Base-by-base conservation (phyloP, 2,888 invertebrate genomes). In the Nipponacmea schrenckii region DNA sequence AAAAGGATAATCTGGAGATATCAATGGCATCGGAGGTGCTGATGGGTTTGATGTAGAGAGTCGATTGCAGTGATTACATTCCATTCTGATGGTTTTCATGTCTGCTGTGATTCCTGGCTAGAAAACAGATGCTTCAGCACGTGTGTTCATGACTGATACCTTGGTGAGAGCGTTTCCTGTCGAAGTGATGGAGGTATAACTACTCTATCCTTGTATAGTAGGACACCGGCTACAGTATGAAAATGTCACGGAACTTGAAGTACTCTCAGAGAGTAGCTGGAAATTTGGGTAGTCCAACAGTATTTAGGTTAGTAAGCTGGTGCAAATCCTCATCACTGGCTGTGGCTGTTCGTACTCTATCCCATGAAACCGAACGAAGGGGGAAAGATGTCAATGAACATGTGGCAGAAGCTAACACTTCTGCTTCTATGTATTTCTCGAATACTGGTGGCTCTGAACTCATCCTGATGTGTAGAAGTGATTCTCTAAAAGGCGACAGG, bases 171-270 rank as follows among this genome's bases (percentile, higher is more conserved):
- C 0, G 79, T 66, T 17, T 74, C 69, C 1, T 62, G 10, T 15
- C 79, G 62, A 12, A 81, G 80, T 5, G 75, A 67, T 4, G 76
- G 76, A 1, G 80, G 82, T 2, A 81, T 77, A 5, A 82, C 74
- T 27, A 82, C 45, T 10, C 79, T 69, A 48, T 80, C 77, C 26
- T 77, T 79, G 71, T 77, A 77, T 10, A 77, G 62, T 14, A 77
- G 31, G 5, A 77, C 74, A 17, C 77, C 80, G 44, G 72, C 72
- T 50, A 67, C 27, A 17, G 64, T 64, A 45, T 64, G 27, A 3
- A 76, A 56, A 62, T 70, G 39, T 75, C 71, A 12, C 70, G 50
- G 20, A 70, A 72, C 50, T 73, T 67, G 63, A 67, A 46, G 68
- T 67, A 77, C 3, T 62, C 69, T 4, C 70, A 67, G 12, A 76